Conservation (phyloP, 2,797 vertebrate genomes). For the Thalassophryne amazonica region DNA sequence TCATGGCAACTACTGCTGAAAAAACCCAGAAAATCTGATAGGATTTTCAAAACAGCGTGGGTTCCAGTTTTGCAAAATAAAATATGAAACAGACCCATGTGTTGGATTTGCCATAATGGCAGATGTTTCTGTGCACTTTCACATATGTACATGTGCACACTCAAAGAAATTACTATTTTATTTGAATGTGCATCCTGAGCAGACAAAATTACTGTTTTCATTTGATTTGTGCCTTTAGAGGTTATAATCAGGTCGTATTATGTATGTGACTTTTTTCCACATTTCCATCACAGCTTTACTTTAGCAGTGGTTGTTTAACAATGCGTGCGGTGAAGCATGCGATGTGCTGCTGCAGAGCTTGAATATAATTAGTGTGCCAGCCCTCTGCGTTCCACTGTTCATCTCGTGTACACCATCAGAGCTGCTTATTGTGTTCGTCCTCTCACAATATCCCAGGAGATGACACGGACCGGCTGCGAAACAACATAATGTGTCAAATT, state of each 20-base stretch:
- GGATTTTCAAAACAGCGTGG: conserved; percentile 71
- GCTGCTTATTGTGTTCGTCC: conserved; percentile 8
- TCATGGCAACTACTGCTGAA: conserved; percentile 77
- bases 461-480: conserved; percentile 56
- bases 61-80: conserved; percentile 32
- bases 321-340: neutral
- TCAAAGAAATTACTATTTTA: no score
- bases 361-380: neutral
- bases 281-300: neutral
- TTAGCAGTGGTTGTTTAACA: neutral
- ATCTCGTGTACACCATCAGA: conserved; percentile 16
- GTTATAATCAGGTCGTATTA: neutral
- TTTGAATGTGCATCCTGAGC: neutral
- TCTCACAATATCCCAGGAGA: conserved; percentile 21
- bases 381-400: neutral
- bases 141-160: no score
- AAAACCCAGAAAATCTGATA: conserved; percentile 67
- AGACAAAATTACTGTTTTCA: conserved; percentile 13
- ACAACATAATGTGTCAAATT: conserved; percentile 63
- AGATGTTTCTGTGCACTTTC: neutral
- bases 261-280: neutral
- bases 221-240: neutral
- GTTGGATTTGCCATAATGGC: neutral
- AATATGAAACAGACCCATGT: conserved; percentile 18
- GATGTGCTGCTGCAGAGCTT: neutral